These are phyloP conservation scores for Melanogrammus aeglefinus DNA, from an alignment of 2,797 vertebrate species.

Conservation along the genomic window DNA sequence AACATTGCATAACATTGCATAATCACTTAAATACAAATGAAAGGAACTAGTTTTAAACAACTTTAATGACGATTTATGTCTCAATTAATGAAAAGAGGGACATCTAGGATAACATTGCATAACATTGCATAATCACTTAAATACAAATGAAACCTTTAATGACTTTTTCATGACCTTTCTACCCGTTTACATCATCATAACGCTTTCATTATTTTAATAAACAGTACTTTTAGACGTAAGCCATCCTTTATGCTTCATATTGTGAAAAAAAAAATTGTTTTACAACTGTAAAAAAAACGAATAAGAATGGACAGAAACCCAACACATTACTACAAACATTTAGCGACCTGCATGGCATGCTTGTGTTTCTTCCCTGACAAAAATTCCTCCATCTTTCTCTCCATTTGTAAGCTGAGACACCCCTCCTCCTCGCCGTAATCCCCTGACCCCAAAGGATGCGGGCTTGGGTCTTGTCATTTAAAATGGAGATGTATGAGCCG, in stretches of 20 bases:
- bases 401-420: slow-evolving; percentile 53
- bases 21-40: neutral
- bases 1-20: too few species aligned
- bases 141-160: neutral
- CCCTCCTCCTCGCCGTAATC: slow-evolving; percentile 38
- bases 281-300: neutral
- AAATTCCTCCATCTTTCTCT: slow-evolving; percentile 27
- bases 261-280: too few species aligned
- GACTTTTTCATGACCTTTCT: neutral
- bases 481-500: slow-evolving; percentile 74
- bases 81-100: too few species aligned
- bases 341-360: neutral
- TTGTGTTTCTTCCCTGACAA: slow-evolving; percentile 26
- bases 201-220: neutral
- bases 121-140: too few species aligned
- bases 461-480: slow-evolving; percentile 67
- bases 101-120: too few species aligned
- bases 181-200: neutral
- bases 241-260: neutral
- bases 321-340: neutral
- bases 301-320: neutral
- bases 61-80: too few species aligned
- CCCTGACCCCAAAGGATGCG: slow-evolving; percentile 50
- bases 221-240: neutral
- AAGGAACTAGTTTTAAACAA: too few species aligned